Evolutionary conservation across 1,140 invertebrate genomes (phyloP).

Genomic region (Eurosta solidaginis): DNA sequence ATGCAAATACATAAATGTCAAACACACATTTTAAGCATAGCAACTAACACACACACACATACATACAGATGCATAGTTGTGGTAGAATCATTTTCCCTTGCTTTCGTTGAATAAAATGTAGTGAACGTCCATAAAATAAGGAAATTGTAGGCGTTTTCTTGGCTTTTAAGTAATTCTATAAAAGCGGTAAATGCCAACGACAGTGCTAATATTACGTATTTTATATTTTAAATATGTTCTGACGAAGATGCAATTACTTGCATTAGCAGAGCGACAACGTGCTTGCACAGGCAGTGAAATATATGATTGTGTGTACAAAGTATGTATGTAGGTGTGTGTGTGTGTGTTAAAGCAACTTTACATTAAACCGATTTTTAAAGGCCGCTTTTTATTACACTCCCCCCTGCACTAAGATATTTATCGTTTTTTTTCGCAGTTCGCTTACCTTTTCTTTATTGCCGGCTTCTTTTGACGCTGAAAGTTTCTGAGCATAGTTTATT

Average conservation of each 20-base stretch:
- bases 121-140: neutral
- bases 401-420: too few species aligned
- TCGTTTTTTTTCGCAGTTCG: too few species aligned
- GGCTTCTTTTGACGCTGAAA: too few species aligned
- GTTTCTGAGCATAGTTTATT: too few species aligned
- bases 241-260: constrained; percentile 27
- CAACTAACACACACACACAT: neutral
- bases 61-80: neutral
- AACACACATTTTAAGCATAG: too few species aligned
- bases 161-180: constrained; percentile 13
- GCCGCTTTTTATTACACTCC: too few species aligned
- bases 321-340: neutral
- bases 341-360: neutral
- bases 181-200: constrained; percentile 10
- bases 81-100: too few species aligned
- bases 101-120: neutral
- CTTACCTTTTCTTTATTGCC: too few species aligned
- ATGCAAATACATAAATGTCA: too few species aligned
- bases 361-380: too few species aligned
- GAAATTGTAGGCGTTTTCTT: constrained; percentile 21
- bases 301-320: neutral
- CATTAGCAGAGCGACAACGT: neutral
- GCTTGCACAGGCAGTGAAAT: neutral
- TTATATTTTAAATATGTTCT: constrained; percentile 29
- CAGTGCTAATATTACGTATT: constrained; percentile 22